These are phyloP conservation scores for Pangasius macronema DNA, from an alignment of 2,797 vertebrate species.

Conservation along the genomic window DNA sequence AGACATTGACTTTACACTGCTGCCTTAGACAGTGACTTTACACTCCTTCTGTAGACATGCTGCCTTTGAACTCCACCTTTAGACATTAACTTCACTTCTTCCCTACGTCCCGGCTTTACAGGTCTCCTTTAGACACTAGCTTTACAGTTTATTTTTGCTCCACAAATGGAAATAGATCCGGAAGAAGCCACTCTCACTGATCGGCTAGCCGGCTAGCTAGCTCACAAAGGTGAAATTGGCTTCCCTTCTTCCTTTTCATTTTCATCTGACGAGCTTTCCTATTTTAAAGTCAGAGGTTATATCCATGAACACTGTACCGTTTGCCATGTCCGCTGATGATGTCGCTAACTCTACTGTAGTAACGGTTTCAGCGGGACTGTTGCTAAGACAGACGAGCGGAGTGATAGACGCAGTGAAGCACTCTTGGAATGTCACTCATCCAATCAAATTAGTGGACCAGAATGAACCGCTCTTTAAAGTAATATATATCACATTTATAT, in stretches of 20 bases:
- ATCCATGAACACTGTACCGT: not conserved
- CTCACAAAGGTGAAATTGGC: not conserved
- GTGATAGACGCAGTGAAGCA: not conserved
- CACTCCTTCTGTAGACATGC: not conserved
- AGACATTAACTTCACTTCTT: not conserved
- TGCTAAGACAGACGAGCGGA: not conserved
- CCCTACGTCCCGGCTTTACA: not conserved
- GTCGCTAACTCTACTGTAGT: not conserved
- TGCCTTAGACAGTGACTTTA: not conserved
- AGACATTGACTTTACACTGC: not conserved
- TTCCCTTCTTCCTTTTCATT: not conserved
- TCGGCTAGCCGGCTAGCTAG: not conserved
- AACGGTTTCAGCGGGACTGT: not conserved
- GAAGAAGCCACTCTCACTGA: not conserved
- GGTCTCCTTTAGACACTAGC: not conserved
- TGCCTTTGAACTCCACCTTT: not conserved
- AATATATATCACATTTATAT: not conserved
- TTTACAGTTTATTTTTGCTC: not conserved
- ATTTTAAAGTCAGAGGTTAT: not conserved
- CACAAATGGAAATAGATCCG: not conserved
- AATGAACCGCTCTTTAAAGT: not conserved
- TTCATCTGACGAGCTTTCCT: not conserved
- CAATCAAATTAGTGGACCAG: not conserved
- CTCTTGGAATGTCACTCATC: not conserved
- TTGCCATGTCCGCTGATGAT: not conserved